Percentiles rank a stretch among this genome's conserved stretches.
These are phyloP conservation scores for Matsumyia berberina DNA, from an alignment of 2,888 invertebrate species.

Conservation along the genomic window DNA sequence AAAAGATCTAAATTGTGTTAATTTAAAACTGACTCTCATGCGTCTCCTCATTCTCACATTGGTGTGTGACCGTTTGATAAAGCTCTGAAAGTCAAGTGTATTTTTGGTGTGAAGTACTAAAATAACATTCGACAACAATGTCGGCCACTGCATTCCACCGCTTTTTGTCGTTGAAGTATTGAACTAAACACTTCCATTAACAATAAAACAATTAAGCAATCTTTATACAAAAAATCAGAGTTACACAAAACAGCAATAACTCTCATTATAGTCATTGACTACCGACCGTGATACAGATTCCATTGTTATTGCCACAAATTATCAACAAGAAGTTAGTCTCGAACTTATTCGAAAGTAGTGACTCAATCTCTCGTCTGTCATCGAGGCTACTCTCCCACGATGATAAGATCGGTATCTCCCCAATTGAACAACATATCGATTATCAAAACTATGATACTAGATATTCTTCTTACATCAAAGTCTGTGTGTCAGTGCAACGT, in stretches of 20 bases:
- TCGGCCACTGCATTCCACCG: too few relatives aligned
- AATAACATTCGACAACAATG: too few relatives aligned
- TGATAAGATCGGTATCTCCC: constrained; percentile 44
- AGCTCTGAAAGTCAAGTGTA: too few relatives aligned
- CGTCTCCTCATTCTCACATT: too few relatives aligned
- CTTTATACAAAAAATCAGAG: background rate
- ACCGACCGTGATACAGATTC: constrained; percentile 13
- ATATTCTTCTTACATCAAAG: background rate
- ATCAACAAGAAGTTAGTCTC: background rate
- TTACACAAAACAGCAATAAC: background rate
- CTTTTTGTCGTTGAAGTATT: too few relatives aligned
- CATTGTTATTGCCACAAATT: background rate
- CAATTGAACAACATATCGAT: background rate
- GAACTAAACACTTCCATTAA: background rate
- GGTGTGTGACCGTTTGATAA: too few relatives aligned
- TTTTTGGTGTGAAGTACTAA: too few relatives aligned
- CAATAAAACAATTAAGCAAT: background rate
- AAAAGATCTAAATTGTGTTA: too few relatives aligned
- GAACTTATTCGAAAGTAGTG: background rate
- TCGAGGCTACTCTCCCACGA: constrained; percentile 10
- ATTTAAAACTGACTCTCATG: too few relatives aligned
- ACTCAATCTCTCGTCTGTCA: background rate
- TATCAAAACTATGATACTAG: constrained; percentile 7
- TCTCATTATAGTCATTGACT: constrained; percentile 11
- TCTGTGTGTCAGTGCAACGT: background rate